Conservation (phyloP, 2,888 invertebrate species). For the Eupithecia vulgata region DNA sequence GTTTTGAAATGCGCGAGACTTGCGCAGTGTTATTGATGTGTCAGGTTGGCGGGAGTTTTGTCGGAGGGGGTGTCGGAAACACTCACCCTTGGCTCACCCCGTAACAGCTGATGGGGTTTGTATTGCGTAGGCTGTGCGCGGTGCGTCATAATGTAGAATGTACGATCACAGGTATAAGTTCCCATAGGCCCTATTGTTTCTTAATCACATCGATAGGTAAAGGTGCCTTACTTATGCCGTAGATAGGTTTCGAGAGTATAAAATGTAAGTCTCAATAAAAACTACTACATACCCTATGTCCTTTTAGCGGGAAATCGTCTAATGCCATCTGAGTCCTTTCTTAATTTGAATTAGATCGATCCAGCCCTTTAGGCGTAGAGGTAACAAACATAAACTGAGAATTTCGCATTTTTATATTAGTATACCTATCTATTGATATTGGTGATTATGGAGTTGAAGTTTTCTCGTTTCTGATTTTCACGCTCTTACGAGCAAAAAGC, state of each 20-base stretch:
- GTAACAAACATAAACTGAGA: no score
- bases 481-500: no score
- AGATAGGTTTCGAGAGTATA: background rate
- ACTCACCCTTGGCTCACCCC: constrained; percentile 22
- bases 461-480: no score
- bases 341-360: no score
- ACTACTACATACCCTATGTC: background rate
- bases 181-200: background rate
- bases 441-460: no score
- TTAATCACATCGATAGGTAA: background rate
- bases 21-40: constrained; percentile 81
- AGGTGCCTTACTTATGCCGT: background rate
- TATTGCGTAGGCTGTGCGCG: background rate
- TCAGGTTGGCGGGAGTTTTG: constrained; percentile 69
- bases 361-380: no score
- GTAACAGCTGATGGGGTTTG: constrained; percentile 28
- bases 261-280: background rate
- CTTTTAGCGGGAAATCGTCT: no score
- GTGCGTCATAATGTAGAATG: constrained; percentile 49
- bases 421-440: no score
- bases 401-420: no score
- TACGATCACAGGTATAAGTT: background rate
- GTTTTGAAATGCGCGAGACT: constrained; percentile 52
- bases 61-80: constrained; percentile 22
- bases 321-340: no score